These are phyloP conservation scores for Drosophila auraria DNA, from an alignment of 1,140 invertebrate genomes.

Conservation along the genomic window DNA sequence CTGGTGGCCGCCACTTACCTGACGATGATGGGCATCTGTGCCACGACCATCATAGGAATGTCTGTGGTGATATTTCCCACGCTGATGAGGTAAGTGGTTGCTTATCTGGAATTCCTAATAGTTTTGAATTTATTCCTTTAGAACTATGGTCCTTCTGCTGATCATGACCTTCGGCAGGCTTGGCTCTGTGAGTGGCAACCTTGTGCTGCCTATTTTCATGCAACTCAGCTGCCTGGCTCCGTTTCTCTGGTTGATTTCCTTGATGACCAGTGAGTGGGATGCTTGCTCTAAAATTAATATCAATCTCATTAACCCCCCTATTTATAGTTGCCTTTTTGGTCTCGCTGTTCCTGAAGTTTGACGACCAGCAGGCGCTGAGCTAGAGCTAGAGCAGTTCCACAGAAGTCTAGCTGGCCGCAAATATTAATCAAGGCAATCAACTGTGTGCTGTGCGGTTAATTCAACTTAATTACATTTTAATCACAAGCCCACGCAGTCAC, in stretches of 20 bases:
- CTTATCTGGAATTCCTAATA: not conserved
- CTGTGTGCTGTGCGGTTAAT: constrained; percentile 41
- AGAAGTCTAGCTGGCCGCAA: not conserved
- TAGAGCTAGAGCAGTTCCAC: constrained; percentile 19
- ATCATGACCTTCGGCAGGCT: constrained; percentile 73
- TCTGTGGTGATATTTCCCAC: constrained; percentile 87
- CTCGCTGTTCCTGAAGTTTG: constrained; percentile 63
- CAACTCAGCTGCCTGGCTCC: constrained; percentile 56
- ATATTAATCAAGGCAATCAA: constrained; percentile 52
- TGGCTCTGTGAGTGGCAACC: constrained; percentile 63
- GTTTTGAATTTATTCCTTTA: constrained; percentile 3
- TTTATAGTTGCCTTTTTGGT: constrained; percentile 56
- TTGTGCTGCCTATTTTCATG: constrained; percentile 62
- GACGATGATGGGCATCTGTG: constrained; percentile 86
- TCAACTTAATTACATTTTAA: constrained; percentile 65
- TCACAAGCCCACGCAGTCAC: constrained; percentile 28
- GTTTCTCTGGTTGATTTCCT: constrained; percentile 52
- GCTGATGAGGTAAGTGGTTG: constrained; percentile 85
- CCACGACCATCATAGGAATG: constrained; percentile 86
- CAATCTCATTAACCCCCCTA: not conserved
- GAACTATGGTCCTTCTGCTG: constrained; percentile 71
- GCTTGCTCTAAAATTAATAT: not conserved
- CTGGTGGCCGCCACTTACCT: constrained; percentile 66
- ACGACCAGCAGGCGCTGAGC: constrained; percentile 53
- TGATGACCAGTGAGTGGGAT: constrained; percentile 58